Evolutionary conservation across 2,797 vertebrate genomes (phyloP).

Genomic region (Carapus acus): DNA sequence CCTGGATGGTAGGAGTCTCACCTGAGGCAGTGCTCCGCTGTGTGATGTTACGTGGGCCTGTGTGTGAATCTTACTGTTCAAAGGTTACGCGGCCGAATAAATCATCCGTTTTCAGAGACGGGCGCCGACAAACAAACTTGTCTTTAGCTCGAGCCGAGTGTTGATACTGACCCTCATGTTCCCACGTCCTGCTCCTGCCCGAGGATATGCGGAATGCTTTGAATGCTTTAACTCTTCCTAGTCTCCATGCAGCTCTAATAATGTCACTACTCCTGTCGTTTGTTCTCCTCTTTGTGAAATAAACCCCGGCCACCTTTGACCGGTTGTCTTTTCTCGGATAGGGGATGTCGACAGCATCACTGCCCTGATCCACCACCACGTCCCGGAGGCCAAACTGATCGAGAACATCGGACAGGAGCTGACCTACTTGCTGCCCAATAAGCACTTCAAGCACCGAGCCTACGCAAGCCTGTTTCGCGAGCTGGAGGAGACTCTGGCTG

Average conservation of each 20-base stretch:
- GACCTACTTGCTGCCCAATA: constrained; percentile 88
- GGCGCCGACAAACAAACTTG: background rate
- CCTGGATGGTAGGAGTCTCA: constrained; percentile 78
- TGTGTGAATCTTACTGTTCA: background rate
- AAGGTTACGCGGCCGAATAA: constrained; percentile 4
- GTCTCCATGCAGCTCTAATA: constrained; percentile 16
- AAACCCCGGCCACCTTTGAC: background rate
- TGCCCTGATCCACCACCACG: constrained; percentile 84
- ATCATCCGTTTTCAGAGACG: constrained; percentile 23
- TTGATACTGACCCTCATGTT: constrained; percentile 26
- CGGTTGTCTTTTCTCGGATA: constrained; percentile 45
- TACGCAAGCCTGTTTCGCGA: constrained; percentile 95
- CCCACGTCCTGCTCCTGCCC: constrained; percentile 23
- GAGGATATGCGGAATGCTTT: constrained; percentile 28
- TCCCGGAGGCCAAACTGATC: constrained; percentile 90
- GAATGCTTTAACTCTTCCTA: constrained; percentile 17
- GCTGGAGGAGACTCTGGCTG: constrained; percentile 87
- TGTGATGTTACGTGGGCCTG: background rate
- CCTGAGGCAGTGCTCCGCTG: constrained; percentile 1
- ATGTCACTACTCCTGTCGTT: constrained; percentile 5
- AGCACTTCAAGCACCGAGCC: constrained; percentile 89
- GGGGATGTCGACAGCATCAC: constrained; percentile 83
- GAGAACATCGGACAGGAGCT: constrained; percentile 92
- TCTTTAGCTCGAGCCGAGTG: constrained; percentile 30
- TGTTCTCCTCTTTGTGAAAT: constrained; percentile 2